Evolutionary conservation across 1,140 invertebrate genomes (phyloP), one percentile per base, ranked within the genome.

Genomic region (Papilio dardanus): DNA sequence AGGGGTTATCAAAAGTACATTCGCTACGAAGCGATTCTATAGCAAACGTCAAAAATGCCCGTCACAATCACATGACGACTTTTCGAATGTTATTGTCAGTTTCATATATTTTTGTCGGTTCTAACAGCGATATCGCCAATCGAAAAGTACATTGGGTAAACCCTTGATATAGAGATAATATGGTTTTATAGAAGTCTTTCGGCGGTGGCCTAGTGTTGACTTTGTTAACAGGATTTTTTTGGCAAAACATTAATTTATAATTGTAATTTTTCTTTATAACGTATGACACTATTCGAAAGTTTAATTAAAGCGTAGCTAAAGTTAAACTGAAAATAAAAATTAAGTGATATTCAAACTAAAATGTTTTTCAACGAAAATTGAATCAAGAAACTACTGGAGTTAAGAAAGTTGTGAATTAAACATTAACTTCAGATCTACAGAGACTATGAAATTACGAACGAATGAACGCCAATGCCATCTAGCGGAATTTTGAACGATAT

Each of bases 291-390:
- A 58, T 28, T 62, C 21, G 8, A 62, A 28, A 28, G 4, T 62
- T 62, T 30, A 62, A 62, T 28, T 28, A 30, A n/a, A 62, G 21
- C 3, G 24, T 24, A 62, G 54, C 24, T 16, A 62, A 62, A 62
- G 54, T 62, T 62, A 14, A 62, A 62, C 30, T 62, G 54, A 16
- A 62, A 62, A 62, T 62, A 62, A 24, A 62, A 30, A 62, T 62
- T 28, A 14, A 21, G 10, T 28, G 24, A 28, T 28, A 28, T 62
- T 28, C 6, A 62, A 46, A 46, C 14, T 62, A 10, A 30, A 28
- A 62, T 28, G 54, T 62, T 62, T 28, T 14, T 24, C 24, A 12
- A 62, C 19, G 50, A 58, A 58, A 58, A 58, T 58, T 58, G 21
- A 58, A 6, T 58, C 50, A 58, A 62, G 54, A 28, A 62, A 28